A percentile compares a stretch with the other conserved stretches of the same genome.
phyloP scores from a whole-genome alignment of 2,113 vertebrate genomes.

The Leuciscus idus region DNA sequence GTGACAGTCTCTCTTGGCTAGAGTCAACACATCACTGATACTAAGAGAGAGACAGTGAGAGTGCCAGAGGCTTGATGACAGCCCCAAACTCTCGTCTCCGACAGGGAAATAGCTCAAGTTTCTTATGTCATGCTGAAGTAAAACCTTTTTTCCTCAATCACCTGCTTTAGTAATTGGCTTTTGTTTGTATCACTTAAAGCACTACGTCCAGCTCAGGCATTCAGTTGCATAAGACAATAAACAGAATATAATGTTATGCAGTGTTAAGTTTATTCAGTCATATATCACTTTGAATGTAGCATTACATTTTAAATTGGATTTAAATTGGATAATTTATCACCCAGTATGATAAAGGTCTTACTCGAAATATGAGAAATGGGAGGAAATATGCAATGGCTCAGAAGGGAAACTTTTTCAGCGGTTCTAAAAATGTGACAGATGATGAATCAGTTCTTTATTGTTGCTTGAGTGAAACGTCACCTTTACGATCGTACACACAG shows the following conservation, averaged over 20 bases:
- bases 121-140: neutral
- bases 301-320: no score
- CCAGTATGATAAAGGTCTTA: neutral
- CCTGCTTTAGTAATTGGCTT: neutral
- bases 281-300: neutral
- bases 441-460: slow-evolving; percentile 16
- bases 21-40: slow-evolving; percentile 25
- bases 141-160: neutral
- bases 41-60: neutral
- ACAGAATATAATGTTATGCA: neutral
- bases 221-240: neutral
- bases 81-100: neutral
- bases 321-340: no score
- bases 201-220: neutral
- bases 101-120: neutral
- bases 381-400: neutral
- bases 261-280: neutral
- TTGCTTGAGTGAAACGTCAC: neutral
- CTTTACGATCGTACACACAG: neutral
- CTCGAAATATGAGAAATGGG: neutral
- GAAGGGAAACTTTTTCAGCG: neutral
- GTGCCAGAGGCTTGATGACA: slow-evolving; percentile 15
- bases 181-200: neutral
- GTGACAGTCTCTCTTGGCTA: neutral
- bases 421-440: slow-evolving; percentile 10